Evolutionary conservation across 2,797 vertebrate genomes (phyloP).

Genomic region (Propithecus perrieri): DNA sequence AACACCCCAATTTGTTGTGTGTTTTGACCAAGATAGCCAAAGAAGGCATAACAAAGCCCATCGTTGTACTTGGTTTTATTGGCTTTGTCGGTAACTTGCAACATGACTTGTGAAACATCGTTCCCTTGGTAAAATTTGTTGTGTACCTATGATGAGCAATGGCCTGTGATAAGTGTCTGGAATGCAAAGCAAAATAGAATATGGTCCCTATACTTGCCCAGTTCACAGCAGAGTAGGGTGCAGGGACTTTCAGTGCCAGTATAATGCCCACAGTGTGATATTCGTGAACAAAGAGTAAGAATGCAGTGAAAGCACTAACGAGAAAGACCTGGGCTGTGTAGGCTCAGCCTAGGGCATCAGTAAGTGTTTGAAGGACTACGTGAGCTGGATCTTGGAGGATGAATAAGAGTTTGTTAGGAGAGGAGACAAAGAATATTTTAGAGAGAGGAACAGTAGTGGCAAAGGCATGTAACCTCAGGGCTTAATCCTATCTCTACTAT

Average conservation of each 20-base stretch:
- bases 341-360: not conserved
- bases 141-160: not conserved
- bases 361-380: not conserved
- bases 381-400: not conserved
- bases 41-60: not conserved
- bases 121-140: not conserved
- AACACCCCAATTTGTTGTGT: not conserved
- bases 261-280: not conserved
- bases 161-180: not conserved
- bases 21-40: not conserved
- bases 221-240: not conserved
- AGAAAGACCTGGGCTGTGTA: not conserved
- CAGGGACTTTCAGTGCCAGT: not conserved
- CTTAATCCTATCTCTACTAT: not conserved
- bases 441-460: not conserved
- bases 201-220: too few species aligned
- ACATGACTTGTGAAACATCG: not conserved
- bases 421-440: not conserved
- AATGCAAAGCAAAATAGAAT: not conserved
- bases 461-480: not conserved
- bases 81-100: not conserved
- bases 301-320: not conserved
- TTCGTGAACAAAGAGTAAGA: not conserved
- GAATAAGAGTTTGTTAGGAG: not conserved
- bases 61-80: not conserved